Evolutionary conservation across 2,797 vertebrate species (phyloP), one percentile per base, ranked within the genome.

Genomic region (Podarcis lilfordi): DNA sequence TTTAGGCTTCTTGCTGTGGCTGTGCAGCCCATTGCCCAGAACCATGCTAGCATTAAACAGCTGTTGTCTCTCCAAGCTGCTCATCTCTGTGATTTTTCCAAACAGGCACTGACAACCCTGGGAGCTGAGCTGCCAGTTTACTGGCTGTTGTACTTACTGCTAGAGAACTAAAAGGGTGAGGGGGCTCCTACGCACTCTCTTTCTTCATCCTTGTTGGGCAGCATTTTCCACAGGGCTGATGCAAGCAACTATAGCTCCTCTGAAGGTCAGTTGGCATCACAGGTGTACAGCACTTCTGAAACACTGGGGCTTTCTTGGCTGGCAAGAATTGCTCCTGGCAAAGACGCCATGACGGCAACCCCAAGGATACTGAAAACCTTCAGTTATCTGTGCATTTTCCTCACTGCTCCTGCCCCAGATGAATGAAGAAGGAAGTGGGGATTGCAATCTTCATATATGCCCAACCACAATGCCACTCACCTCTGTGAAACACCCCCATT

Each of bases 71-170:
- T 76, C 83, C 29, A 72, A 68, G 83, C n/a, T 74, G 10, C 78
- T 80, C 55, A 50, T 81, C 83, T 50, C 17, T 29, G 77, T 75
- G 78, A 74, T 80, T 80, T 80, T 76, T 59, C 25, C 76, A 89
- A 89, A 85, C 59, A 85, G 37, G 55, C 68, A 21, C 69, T 85
- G 88, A 89, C 83, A 85, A 50, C 59, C 83, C 69, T 81, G 77
- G 88, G 77, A 89, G 77, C 55, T 66, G 78, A 75, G 75, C 21
- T 85, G 83, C 40, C 32, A 11, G 6, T 76, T 74, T 50, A 35
- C 69, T 74, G n/a, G 55, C 69, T 68, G 55, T 35, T 43, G 43
- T 85, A 68, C 40, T 66, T 64, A 27, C 15, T 64, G 59, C 76
- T 74, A 55, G 3, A 37, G 59, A 55, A 50, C 25, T 4, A 35